Evolutionary conservation across 2,113 vertebrate genomes (phyloP).

Genomic region (Erinaceus europaeus): DNA sequence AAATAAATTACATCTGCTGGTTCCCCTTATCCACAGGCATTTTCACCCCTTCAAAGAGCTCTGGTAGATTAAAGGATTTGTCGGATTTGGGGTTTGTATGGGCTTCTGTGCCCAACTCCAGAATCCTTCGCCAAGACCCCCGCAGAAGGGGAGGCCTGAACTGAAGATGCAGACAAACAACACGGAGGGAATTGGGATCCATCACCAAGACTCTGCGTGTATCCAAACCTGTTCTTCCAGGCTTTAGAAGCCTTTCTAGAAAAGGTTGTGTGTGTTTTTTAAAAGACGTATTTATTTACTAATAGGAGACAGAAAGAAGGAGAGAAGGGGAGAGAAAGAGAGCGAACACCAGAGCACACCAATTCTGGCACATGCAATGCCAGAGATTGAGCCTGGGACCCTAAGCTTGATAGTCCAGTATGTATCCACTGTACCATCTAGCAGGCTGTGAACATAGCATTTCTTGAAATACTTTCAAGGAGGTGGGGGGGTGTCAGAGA

Average conservation of each 20-base stretch:
- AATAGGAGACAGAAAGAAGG: too few relatives aligned
- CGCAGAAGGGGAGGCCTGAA: background rate
- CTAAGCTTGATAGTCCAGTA: too few relatives aligned
- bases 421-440: too few relatives aligned
- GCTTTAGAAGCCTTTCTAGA: background rate
- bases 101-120: conserved; percentile 18
- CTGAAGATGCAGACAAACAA: background rate
- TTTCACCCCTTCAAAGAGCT: conserved; percentile 61
- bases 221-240: background rate
- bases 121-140: conserved; percentile 2
- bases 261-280: too few relatives aligned
- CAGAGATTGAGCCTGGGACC: too few relatives aligned
- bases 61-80: conserved; percentile 56
- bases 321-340: too few relatives aligned
- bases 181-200: background rate
- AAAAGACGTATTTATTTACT: too few relatives aligned
- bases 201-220: background rate
- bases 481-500: too few relatives aligned
- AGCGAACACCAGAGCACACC: too few relatives aligned
- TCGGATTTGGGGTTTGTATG: conserved; percentile 33
- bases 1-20: conserved; percentile 56
- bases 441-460: too few relatives aligned
- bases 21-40: conserved; percentile 48
- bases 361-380: too few relatives aligned
- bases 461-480: background rate